Evolutionary conservation across 1,140 invertebrate genomes (phyloP).

Genomic region (Drosophila arizonae): DNA sequence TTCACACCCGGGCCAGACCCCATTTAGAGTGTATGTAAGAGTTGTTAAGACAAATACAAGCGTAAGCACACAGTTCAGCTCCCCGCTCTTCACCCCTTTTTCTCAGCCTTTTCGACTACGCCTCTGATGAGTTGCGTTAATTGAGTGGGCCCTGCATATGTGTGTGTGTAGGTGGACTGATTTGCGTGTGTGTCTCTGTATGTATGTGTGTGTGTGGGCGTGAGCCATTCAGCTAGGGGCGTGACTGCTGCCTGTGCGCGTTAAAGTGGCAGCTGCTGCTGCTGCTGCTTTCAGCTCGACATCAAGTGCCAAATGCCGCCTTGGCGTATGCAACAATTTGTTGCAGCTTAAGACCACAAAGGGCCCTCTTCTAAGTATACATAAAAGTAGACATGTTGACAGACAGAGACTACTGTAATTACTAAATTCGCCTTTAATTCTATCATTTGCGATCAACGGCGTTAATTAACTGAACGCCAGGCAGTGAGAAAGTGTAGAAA

Average conservation of each 20-base stretch:
- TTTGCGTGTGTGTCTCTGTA: neutral
- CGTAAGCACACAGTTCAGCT: constrained; percentile 18
- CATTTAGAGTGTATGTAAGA: constrained; percentile 71
- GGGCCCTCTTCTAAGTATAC: neutral
- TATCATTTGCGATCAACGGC: constrained; percentile 34
- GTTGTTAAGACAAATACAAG: constrained; percentile 74
- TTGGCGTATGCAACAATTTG: constrained; percentile 73
- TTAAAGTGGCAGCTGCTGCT: constrained; percentile 63
- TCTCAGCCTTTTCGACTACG: neutral
- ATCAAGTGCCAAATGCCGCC: constrained; percentile 53
- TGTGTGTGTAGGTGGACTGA: neutral
- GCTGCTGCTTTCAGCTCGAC: constrained; percentile 38
- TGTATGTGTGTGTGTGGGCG: constrained; percentile 3
- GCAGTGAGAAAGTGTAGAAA: neutral
- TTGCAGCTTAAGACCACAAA: constrained; percentile 19
- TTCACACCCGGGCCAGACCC: constrained; percentile 42
- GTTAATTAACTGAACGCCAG: constrained; percentile 45
- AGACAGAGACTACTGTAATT: constrained; percentile 31
- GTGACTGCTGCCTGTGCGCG: constrained; percentile 45
- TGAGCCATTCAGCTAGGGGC: constrained; percentile 32
- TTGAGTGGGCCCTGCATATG: constrained; percentile 63
- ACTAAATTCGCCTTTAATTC: constrained; percentile 65
- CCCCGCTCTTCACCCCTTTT: neutral
- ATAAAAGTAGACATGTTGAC: constrained; percentile 7
- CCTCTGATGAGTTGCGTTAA: constrained; percentile 69